Percentiles rank a stretch among this genome's conserved stretches.
Conservation (phyloP, 2,113 vertebrate genomes). For the Cephalopterus ornatus region DNA sequence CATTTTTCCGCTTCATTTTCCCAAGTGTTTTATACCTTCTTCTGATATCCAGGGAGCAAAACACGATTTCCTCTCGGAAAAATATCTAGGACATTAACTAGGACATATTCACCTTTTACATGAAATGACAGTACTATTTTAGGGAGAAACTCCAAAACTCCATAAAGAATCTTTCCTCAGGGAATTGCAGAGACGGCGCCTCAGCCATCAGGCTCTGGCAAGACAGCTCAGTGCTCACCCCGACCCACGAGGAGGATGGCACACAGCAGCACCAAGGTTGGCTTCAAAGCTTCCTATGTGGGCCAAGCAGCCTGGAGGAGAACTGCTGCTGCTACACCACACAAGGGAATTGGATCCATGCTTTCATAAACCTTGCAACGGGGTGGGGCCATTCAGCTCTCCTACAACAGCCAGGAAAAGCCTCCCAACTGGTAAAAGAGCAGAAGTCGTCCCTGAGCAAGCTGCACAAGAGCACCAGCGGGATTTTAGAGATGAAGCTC, state of each 20-base stretch:
- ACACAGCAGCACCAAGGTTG: too few species aligned
- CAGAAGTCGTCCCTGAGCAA: background rate
- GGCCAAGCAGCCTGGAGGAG: background rate
- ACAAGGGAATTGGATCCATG: background rate
- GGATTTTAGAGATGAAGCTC: background rate
- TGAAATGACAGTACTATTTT: slow-evolving; percentile 14
- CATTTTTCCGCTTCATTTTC: background rate
- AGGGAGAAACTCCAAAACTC: background rate
- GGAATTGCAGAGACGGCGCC: background rate
- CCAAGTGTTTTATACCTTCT: background rate
- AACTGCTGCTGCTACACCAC: background rate
- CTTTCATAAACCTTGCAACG: background rate
- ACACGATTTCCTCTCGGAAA: background rate
- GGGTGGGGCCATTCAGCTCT: background rate
- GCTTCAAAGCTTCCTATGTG: background rate
- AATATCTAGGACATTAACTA: slow-evolving; percentile 54
- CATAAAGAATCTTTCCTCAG: background rate
- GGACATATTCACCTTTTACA: slow-evolving; percentile 2
- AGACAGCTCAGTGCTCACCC: background rate
- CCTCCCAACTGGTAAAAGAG: rapidly evolving
- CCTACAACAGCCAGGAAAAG: background rate
- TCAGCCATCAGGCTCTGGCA: background rate
- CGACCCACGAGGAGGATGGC: rapidly evolving
- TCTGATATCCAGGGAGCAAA: background rate
- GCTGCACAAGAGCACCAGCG: background rate